Base-by-base conservation (phyloP, 2,888 invertebrate genomes). In the Amphiduros pacificus region DNA sequence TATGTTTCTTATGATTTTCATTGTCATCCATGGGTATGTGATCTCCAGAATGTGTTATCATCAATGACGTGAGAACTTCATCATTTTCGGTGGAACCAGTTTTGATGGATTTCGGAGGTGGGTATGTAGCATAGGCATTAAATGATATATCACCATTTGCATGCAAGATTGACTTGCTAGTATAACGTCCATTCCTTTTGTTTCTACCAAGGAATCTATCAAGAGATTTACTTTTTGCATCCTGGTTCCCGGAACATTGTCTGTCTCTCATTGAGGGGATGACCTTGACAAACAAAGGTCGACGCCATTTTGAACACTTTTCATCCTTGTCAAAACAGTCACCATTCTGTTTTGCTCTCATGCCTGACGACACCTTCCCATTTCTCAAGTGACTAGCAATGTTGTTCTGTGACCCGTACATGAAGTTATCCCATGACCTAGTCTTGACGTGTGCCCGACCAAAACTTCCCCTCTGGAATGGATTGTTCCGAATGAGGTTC, bases 21-120 rank as follows among this genome's bases (percentile, higher is more conserved):
- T 5, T 6, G 28, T 52, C 22, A 44, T 22, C 51, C 9, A 53
- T 48, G 1, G 61, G 61, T 1, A 61, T 49, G 2, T 48, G 44
- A 22, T 61, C 61, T 6, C 61, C 61, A 9, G 61, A 36, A 32
- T 61, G 61, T 0, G 61, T 61, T 17, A 61, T 55, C 56, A 61
- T 32, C 6, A 61, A 32, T 2, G 32, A 20, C 2, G 55, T 40
- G 4, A 61, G 27, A 2, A 61, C 28, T 17, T 61, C 61, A 4
- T 55, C 26, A 26, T 61, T 56, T 1, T 36, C 6, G 6, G 11
- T 22, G 17, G 22, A 22, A 1, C 17, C 11, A 4, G 28, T n/a
- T 9, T 51, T 41, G 32, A 26, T 28, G 31, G 55, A 55, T 27
- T 48, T 31, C 5, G 48, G 55, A 1, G 54, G 51, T n/a, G 61